Base-by-base conservation (phyloP, 2,113 vertebrate species). In the Lepisosteus oculatus region DNA sequence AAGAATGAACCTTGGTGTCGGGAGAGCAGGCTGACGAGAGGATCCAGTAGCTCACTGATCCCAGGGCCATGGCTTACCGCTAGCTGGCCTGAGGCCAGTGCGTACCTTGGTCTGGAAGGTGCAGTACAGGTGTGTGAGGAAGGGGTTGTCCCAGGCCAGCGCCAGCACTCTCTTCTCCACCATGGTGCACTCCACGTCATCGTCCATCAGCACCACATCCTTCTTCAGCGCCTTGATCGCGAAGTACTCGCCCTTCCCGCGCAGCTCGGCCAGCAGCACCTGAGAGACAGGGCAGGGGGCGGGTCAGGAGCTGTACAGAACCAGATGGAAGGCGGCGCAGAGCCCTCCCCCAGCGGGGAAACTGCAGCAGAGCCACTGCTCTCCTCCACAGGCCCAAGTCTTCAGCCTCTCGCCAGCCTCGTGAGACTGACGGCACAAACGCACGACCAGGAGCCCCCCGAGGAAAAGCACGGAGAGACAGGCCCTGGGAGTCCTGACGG, bases 141-240 rank as follows among this genome's bases (percentile, higher is more conserved):
- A 99, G 8, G 96, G 97, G 70, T 96, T 97, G 55, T 97, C 97
- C 95, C 95, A 97, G 6, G 96, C 96, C 55, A 99, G 87, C 0
- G 96, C 95, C 0, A 99, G 88, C 74, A 99, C 97, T 55, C 97
- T 89, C 84, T 99, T 99, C 86, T 99, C 97, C 72, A 99, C 93
- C 97, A 99, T 97, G 13, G 97, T 99, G 77, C 97, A 99, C 74
- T 99, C 97, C 77, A 99, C 96, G 0, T 99, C 97, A 3, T 99
- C 97, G 5, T 99, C 96, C 73, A 99, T 98, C 66, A 99, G 86
- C n/a, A 99, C 97, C n/a, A 99, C 97, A 0, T 99, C 97, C 78
- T 99, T 99, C 82, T 99, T 99, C 76, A 99, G 89, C 44, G 94
- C 96, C 83, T 99, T 99, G 70, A 99, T 29, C 0, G 97, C 97